Evolutionary conservation across 1,140 invertebrate species (phyloP), one percentile per base, ranked within the genome.

Genomic region (Sycophaga agraensis): DNA sequence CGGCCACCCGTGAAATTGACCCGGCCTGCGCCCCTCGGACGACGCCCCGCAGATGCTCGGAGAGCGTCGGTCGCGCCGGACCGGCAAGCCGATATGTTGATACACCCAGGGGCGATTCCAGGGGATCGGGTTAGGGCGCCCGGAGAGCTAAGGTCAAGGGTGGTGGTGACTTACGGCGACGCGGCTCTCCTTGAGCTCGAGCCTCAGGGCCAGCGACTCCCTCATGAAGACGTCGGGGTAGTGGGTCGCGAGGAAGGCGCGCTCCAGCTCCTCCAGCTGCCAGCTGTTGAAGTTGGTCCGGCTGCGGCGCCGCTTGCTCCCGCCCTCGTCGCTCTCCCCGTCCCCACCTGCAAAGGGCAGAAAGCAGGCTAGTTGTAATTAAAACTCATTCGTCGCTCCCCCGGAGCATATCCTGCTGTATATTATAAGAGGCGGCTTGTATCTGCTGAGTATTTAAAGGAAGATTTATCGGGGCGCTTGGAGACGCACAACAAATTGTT

Each of bases 171-270:
- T 92, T 85, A 98, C 96, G 83, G 98, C 96, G 60, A 99, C 97
- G 80, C 97, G 86, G 71, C 94, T 97, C 82, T 99, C 97, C 69
- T 98, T 96, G 48, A 99, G 87, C 74, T 98, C 95, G 42, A 99
- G 86, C 73, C 95, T 85, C 86, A 97, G 89, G 45, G 96, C 96
- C 57, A 98, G 82, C 0, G 95, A 92, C 76, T 98, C 96, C 66
- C 97, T 86, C 96, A 98, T 97, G 84, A 98, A 99, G 56, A 97
- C 93, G 78, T 99, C 96, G 7, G 97, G 97, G 84, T 99, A 99
- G 82, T 99, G 97, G 67, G 92, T 94, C 60, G 94, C 89, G 53
- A 95, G 84, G 83, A 99, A 99, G 3, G 96, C 96, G 66, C 94
- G 84, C 80, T 99, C 97, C 75, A 99, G 84, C 82, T 99, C 96